Base-by-base conservation (phyloP, 2,797 vertebrate genomes). In the Pseudochirops cupreus region DNA sequence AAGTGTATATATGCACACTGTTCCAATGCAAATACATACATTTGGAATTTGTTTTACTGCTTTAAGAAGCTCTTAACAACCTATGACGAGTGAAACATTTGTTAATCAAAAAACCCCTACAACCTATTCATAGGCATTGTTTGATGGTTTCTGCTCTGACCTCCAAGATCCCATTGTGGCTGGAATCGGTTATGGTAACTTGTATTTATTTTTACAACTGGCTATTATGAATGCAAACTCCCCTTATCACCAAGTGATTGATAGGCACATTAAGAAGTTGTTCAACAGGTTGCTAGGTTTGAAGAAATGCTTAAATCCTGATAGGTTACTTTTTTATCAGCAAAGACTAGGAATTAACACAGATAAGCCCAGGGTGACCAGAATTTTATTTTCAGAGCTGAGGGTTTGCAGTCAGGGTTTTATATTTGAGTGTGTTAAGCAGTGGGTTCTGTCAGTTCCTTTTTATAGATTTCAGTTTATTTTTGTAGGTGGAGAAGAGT, bases 171-270 rank as follows among this genome's bases (percentile, higher is more conserved):
- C 98, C 95, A 98, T 98, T 99, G 98, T 99, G 97, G 98, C 98
- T 98, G 98, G 99, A 99, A 98, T 98, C 98, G 97, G 98, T 98
- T 99, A 98, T 98, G 99, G 98, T 98, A 99, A 98, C 98, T 98
- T 98, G 97, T 99, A 98, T 99, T 99, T 99, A 99, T 99, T 99
- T 99, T 99, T 99, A 98, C 98, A 98, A 99, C 99, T 98, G 98
- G 98, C 98, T 98, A 98, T 98, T 99, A 98, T 98, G 98, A 99
- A 98, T 97, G 98, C 99, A 99, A 99, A 98, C 98, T 97, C 82
- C 97, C 96, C 98, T 99, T 99, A 99, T 99, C 98, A 54, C 95
- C 96, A 97, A 98, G 98, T 99, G 99, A 99, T 99, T 99, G 99
- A 99, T 99, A 99, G 99, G 97, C 97, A 98, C 98, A 99, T 98